Evolutionary conservation across 2,888 invertebrate genomes (phyloP).

Genomic region (Scrobipalpa atriplicella): DNA sequence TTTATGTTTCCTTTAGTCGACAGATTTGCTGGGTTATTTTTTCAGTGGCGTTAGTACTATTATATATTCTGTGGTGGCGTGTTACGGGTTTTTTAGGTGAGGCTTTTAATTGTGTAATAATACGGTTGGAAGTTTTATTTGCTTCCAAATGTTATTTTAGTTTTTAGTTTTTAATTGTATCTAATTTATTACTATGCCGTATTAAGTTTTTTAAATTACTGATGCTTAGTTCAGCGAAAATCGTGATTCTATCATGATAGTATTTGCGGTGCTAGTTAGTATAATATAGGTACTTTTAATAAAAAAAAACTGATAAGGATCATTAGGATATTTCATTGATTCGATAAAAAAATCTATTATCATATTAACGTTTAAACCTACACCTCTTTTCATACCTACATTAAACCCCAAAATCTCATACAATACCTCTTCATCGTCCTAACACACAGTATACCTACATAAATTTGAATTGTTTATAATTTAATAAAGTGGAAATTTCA

Average conservation of each 20-base stretch:
- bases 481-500: constrained; percentile 58
- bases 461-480: constrained; percentile 51
- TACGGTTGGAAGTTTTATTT: constrained; percentile 15
- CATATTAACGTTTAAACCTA: too few relatives aligned
- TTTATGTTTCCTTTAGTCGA: constrained; percentile 68
- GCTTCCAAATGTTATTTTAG: constrained; percentile 7
- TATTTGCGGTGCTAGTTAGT: too few relatives aligned
- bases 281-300: too few relatives aligned
- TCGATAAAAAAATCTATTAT: too few relatives aligned
- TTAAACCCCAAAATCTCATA: too few relatives aligned
- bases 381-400: too few relatives aligned
- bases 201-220: too few relatives aligned
- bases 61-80: constrained; percentile 53
- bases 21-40: constrained; percentile 69
- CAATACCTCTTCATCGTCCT: too few relatives aligned
- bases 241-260: constrained; percentile 27
- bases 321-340: too few relatives aligned
- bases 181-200: too few relatives aligned
- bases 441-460: too few relatives aligned
- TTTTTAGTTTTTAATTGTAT: not conserved
- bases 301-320: constrained; percentile 33
- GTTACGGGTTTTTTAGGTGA: constrained; percentile 45
- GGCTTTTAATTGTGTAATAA: constrained; percentile 51
- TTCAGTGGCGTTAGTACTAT: constrained; percentile 49
- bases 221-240: too few relatives aligned